Base-by-base conservation (phyloP, 1,140 invertebrate species). In the Zeugodacus cucurbitae region DNA sequence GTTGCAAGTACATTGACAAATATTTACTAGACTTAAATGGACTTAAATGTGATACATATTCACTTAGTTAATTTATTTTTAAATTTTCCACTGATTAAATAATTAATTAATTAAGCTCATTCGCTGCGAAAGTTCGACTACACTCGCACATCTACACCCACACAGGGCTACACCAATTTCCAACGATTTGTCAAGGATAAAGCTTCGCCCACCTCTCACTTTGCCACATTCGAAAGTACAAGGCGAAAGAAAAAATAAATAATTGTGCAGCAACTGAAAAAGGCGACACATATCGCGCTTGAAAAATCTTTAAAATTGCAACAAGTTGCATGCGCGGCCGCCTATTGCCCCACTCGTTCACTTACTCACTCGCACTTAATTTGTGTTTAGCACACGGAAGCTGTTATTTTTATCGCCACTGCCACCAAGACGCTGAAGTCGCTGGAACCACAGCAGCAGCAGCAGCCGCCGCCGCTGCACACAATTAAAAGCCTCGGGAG, bases 321-420 rank as follows among this genome's bases (percentile, higher is more conserved):
- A 82, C 74, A 82, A 48, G 74, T 82, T 82, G 37, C 44, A 26
- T 11, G 20, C 41, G 3, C n/a, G 11, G n/a, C 74, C n/a, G 22
- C 41, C 74, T 82, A 82, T 48, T 48, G 7, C 41, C 74, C n/a
- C 41, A 74, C 74, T 26, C 74, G 44, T n/a, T 44, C 41, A 54
- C 74, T 82, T 37, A 29, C 41, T 82, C 41, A 82, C 74, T 82
- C 74, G 74, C 37, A 82, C 41, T 48, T 82, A 82, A 82, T 82
- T 82, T 82, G 74, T 48, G 74, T 26, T 82, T 82, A 82, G n/a
- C 74, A 82, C 74, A 82, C 74, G 41, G 74, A 82, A 82, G 74
- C 74, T 82, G 74, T 82, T 74, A 82, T 48, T 82, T 82, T 82
- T 82, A 82, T 82, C 74, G 74, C 41, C 37, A 48, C 34, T 74